A percentile compares a stretch with the other conserved stretches of the same genome.
Evolutionary conservation across 2,888 invertebrate genomes (phyloP).

Genomic region (Epinotia ramella): DNA sequence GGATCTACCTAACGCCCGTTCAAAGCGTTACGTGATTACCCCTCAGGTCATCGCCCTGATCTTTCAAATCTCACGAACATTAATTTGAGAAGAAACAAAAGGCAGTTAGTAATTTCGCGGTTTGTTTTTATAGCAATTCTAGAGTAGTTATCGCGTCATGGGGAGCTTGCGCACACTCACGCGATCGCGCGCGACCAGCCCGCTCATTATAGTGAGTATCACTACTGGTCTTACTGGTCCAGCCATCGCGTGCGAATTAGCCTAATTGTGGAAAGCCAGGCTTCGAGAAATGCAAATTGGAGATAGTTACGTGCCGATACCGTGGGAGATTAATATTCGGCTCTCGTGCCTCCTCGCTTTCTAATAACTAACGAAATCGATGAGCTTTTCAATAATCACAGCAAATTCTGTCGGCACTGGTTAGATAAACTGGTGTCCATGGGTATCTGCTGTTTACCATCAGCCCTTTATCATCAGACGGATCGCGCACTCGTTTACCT

Average conservation of each 20-base stretch:
- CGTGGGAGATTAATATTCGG: slow-evolving; percentile 56
- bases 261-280: slow-evolving; percentile 77
- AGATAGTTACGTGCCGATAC: slow-evolving; percentile 58
- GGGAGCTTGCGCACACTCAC: slow-evolving; percentile 53
- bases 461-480: no score
- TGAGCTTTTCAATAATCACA: slow-evolving; percentile 25
- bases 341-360: slow-evolving; percentile 41
- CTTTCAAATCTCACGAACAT: slow-evolving; percentile 43
- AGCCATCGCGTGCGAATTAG: slow-evolving; percentile 71
- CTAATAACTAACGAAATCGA: slow-evolving; percentile 37
- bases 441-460: not conserved
- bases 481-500: no score
- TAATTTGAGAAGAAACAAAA: slow-evolving; percentile 43
- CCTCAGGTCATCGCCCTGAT: slow-evolving; percentile 39
- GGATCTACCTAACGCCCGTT: no score
- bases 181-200: slow-evolving; percentile 65
- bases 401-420: not conserved
- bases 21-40: no score
- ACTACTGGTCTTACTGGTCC: slow-evolving; percentile 79
- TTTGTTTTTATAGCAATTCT: slow-evolving; percentile 42
- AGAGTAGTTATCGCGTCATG: slow-evolving; percentile 56
- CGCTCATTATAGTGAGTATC: slow-evolving; percentile 72
- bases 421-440: not conserved
- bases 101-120: slow-evolving; percentile 39
- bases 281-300: slow-evolving; percentile 77